Evolutionary conservation across 2,797 vertebrate species (phyloP).

Genomic region (Microctenopoma lineatum): DNA sequence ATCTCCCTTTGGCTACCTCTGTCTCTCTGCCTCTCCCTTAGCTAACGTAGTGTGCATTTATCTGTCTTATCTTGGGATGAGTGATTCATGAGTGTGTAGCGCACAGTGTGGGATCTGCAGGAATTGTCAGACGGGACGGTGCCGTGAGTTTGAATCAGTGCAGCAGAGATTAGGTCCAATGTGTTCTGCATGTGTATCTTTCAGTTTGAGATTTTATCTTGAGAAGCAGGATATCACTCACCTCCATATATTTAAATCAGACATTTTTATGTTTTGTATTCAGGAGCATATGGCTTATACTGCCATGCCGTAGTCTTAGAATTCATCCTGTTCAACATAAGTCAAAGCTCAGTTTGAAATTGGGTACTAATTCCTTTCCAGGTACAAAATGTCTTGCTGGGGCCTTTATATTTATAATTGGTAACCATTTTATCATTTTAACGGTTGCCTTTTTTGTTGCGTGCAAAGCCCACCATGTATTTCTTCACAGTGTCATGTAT

Average conservation of each 20-base stretch:
- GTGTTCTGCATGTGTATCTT: conserved; percentile 66
- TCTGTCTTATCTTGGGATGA: conserved; percentile 76
- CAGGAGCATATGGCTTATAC: conserved; percentile 34
- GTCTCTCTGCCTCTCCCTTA: conserved; percentile 32
- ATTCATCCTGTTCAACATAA: conserved; percentile 39
- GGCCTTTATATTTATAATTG: conserved; percentile 9
- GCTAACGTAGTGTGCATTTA: conserved; percentile 59
- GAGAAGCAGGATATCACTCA: conserved; percentile 26
- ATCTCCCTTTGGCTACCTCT: conserved; percentile 15
- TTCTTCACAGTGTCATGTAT: conserved; percentile 3
- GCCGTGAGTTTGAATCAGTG: conserved; percentile 63
- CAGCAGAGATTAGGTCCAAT: conserved; percentile 51
- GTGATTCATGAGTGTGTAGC: conserved; percentile 74
- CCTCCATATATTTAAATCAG: conserved; percentile 39
- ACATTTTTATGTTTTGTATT: conserved; percentile 32
- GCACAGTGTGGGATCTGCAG: conserved; percentile 63
- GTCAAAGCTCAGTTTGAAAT: conserved; percentile 1
- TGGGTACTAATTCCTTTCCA: conserved; percentile 1
- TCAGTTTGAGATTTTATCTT: conserved; percentile 41
- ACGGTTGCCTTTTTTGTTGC: conserved; percentile 18
- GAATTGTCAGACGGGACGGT: conserved; percentile 65
- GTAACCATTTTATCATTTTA: conserved; percentile 26
- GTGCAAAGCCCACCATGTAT: conserved; percentile 7
- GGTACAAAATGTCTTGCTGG: background rate
- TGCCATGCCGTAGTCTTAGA: conserved; percentile 23